Conservation (phyloP, 2,797 vertebrate species). For the Lemur catta region DNA sequence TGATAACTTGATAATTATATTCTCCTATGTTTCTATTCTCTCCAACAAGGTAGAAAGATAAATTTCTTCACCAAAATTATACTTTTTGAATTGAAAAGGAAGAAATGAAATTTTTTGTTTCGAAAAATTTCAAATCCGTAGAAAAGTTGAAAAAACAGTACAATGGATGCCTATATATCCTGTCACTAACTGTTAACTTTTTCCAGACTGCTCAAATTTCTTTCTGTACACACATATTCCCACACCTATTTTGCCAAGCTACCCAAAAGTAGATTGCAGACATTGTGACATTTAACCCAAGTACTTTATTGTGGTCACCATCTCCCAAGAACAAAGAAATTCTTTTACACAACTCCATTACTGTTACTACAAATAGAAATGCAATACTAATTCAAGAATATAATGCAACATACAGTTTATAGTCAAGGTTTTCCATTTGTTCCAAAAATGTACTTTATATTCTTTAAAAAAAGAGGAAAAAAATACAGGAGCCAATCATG, state of each 20-base stretch:
- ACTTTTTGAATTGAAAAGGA: constrained; percentile 7
- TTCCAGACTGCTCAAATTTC: neutral
- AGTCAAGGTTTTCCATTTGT: neutral
- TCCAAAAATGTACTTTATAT: neutral
- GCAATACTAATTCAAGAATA: neutral
- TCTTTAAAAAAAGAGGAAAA: neutral
- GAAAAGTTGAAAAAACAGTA: neutral
- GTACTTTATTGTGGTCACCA: neutral
- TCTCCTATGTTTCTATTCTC: neutral
- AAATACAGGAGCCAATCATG: neutral
- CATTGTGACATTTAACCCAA: neutral
- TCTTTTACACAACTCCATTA: neutral
- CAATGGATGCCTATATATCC: neutral
- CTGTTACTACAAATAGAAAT: neutral
- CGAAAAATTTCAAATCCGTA: neutral
- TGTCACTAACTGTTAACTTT: neutral
- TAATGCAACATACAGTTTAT: neutral
- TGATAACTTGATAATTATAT: neutral
- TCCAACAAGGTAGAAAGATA: neutral
- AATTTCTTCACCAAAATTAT: neutral
- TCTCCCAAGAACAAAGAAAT: neutral
- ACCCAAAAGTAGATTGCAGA: neutral
- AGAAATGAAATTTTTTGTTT: neutral
- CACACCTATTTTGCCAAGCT: neutral
- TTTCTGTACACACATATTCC: neutral